A percentile compares a stretch with the other conserved stretches of the same genome.
These are phyloP conservation scores for Crossocerus cetratus DNA, from an alignment of 2,888 invertebrate genomes.

Conservation along the genomic window DNA sequence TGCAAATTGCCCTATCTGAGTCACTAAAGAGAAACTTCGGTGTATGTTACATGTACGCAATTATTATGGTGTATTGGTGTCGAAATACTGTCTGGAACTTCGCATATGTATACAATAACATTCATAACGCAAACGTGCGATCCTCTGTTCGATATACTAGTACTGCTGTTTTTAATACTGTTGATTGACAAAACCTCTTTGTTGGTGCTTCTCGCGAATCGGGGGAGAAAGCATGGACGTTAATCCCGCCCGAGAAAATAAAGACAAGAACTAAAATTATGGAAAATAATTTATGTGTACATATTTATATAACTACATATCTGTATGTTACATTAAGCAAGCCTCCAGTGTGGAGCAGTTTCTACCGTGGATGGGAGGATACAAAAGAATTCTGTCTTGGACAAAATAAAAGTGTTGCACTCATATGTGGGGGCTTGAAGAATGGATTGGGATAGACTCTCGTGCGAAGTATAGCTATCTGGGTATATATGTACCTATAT, in stretches of 20 bases:
- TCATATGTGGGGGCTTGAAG: slow-evolving; percentile 12
- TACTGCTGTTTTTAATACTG: no score
- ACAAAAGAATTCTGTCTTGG: slow-evolving; percentile 31
- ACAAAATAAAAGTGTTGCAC: slow-evolving; percentile 16
- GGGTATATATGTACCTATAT: slow-evolving; percentile 5
- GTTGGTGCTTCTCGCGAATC: no score
- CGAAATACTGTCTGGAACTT: no score
- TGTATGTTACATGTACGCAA: slow-evolving; percentile 6
- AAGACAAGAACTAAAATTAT: slow-evolving; percentile 65
- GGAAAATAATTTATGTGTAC: slow-evolving; percentile 72
- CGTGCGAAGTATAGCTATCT: slow-evolving; percentile 42
- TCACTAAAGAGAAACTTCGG: background rate
- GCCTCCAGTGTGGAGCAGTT: slow-evolving; percentile 28
- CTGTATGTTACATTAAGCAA: slow-evolving; percentile 68
- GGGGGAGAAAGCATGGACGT: background rate
- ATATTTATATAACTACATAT: slow-evolving; percentile 59
- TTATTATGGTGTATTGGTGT: background rate
- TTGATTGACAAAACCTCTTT: no score
- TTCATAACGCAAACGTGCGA: background rate
- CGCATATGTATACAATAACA: no score
- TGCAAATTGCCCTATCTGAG: no score
- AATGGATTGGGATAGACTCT: slow-evolving; percentile 40
- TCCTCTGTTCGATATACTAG: no score
- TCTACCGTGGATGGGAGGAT: slow-evolving; percentile 14
- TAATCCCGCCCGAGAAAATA: slow-evolving; percentile 39